Percentiles rank a stretch among this genome's conserved stretches.
phyloP scores from a whole-genome alignment of 2,888 invertebrate species.

The Mythimna lalbum region DNA sequence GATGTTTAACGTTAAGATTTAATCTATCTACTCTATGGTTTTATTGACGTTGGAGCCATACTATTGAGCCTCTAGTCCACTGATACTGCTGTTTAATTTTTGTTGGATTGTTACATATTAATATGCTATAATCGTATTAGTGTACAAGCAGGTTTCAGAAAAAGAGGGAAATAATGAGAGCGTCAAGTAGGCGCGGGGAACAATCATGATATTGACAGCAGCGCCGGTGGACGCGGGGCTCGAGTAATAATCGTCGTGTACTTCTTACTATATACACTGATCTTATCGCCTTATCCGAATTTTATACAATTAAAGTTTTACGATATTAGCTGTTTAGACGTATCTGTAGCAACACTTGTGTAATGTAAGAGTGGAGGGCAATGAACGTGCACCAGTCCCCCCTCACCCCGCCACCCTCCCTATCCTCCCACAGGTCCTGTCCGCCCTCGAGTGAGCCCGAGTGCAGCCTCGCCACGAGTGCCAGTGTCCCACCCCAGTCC shows the following conservation, averaged over 20 bases:
- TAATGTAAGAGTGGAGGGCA: constrained; percentile 47
- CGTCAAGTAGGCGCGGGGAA: too few relatives aligned
- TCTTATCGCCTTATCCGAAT: constrained; percentile 82
- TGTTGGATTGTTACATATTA: not conserved
- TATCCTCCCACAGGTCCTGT: constrained; percentile 69
- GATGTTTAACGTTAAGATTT: constrained; percentile 46
- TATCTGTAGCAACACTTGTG: constrained; percentile 54
- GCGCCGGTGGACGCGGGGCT: constrained; percentile 30
- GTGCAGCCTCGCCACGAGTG: constrained; percentile 6
- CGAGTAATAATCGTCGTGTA: constrained; percentile 38
- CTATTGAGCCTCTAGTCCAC: constrained; percentile 23
- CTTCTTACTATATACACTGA: constrained; percentile 68
- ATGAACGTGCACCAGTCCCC: constrained; percentile 22
- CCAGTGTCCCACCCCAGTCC: not conserved
- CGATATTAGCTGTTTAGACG: constrained; percentile 69
- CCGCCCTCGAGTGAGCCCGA: constrained; percentile 58
- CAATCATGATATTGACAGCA: constrained; percentile 2
- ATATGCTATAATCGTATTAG: not conserved
- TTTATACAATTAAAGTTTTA: constrained; percentile 74
- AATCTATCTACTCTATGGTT: constrained; percentile 49
- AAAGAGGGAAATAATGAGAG: not conserved
- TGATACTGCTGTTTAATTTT: constrained; percentile 17
- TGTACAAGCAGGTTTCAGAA: not conserved
- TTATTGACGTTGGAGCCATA: constrained; percentile 28
- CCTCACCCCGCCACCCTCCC: too few relatives aligned